Evolutionary conservation across 2,113 vertebrate species (phyloP).

Genomic region (Phrynosoma platyrhinos): DNA sequence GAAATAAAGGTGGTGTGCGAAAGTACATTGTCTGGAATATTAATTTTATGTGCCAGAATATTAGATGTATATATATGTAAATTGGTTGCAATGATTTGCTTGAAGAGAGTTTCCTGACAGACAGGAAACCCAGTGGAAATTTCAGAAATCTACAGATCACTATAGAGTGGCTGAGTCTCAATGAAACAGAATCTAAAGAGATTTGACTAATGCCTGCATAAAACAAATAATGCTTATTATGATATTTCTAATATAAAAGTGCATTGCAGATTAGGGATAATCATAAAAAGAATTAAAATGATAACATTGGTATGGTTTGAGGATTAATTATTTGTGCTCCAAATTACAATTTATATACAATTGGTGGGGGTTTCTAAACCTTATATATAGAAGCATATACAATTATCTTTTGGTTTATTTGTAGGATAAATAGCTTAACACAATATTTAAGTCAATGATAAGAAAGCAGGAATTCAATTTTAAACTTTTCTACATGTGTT

Average conservation of each 20-base stretch:
- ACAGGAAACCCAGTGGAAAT: neutral
- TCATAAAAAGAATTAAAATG: neutral
- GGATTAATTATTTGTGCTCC: too few species aligned
- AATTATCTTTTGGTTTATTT: too few species aligned
- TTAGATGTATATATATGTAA: conserved; percentile 22
- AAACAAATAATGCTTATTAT: conserved; percentile 6
- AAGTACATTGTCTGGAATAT: conserved; percentile 30
- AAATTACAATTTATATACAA: too few species aligned
- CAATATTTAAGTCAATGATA: too few species aligned
- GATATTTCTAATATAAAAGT: neutral
- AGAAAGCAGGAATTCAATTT: too few species aligned
- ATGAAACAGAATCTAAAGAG: neutral
- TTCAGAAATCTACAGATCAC: conserved; percentile 15
- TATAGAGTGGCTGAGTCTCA: neutral
- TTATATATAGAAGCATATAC: too few species aligned
- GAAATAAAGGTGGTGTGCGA: conserved; percentile 34
- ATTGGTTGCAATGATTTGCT: conserved; percentile 1
- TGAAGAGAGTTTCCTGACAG: neutral
- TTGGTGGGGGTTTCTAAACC: too few species aligned
- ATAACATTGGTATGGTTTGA: too few species aligned
- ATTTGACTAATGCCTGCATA: neutral
- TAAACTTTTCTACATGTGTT: too few species aligned
- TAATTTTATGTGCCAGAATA: conserved; percentile 8
- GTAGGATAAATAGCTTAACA: too few species aligned
- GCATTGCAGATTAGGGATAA: neutral